Conservation (phyloP, 2,113 vertebrate species). For the Sinocyclocheilus anshuiensis region DNA sequence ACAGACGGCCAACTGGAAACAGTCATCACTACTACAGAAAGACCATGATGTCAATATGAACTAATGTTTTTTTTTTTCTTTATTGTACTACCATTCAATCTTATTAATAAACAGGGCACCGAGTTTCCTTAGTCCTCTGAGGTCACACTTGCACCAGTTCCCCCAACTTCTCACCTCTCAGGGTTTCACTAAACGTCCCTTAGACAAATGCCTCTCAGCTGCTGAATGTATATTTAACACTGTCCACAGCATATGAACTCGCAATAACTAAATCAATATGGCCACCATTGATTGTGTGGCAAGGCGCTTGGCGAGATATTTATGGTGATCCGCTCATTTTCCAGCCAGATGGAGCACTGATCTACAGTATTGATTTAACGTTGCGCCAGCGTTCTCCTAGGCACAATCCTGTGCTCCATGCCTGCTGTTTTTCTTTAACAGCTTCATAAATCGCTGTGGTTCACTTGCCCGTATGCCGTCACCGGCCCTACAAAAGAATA, state of each 20-base stretch:
- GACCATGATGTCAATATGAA: conserved; percentile 1
- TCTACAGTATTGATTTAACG: conserved; percentile 78
- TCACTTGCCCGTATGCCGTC: conserved; percentile 10
- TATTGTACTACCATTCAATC: not conserved
- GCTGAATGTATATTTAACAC: conserved; percentile 80
- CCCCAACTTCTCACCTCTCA: conserved; percentile 1
- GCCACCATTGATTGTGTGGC: conserved; percentile 65
- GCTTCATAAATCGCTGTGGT: conserved; percentile 65
- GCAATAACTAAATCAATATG: conserved; percentile 81
- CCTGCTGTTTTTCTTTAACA: conserved; percentile 67
- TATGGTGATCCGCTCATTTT: conserved; percentile 80
- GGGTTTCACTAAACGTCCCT: conserved; percentile 39
- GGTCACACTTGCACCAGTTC: not conserved
- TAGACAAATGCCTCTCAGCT: conserved; percentile 68
- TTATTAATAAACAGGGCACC: not conserved
- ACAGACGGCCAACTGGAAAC: not conserved
- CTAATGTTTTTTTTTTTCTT: not conserved
- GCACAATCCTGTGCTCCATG: conserved; percentile 60
- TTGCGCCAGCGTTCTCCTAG: conserved; percentile 43
- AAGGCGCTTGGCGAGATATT: conserved; percentile 62
- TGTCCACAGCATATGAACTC: conserved; percentile 79
- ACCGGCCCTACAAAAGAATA: conserved; percentile 30
- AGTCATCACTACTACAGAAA: not conserved
- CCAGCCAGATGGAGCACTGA: conserved; percentile 77
- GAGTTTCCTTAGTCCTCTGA: not conserved